phyloP scores from a whole-genome alignment of 2,888 invertebrate genomes.

The Ceramica pisi region DNA sequence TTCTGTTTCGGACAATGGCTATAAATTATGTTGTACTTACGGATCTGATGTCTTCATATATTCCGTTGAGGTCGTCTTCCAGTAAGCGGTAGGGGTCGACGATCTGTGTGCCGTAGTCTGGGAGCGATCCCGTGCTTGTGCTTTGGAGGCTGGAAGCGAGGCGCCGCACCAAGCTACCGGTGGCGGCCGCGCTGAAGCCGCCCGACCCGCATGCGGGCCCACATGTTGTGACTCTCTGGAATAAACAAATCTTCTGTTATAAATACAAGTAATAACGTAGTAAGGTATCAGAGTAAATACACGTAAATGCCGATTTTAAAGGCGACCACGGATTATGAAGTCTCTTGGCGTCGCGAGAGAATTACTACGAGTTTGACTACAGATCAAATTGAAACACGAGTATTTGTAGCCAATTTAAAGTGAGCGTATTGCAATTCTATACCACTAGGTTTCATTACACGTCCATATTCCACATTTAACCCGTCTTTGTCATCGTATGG shows the following conservation, averaged over 20 bases:
- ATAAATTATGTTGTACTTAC: constrained; percentile 85
- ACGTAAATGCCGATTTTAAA: background rate
- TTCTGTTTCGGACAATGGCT: constrained; percentile 15
- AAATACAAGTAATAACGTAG: background rate
- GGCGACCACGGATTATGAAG: background rate
- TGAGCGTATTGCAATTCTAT: background rate
- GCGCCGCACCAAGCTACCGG: constrained; percentile 82
- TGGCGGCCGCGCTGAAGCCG: constrained; percentile 73
- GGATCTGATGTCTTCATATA: constrained; percentile 96
- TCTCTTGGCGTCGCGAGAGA: background rate
- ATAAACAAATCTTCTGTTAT: constrained; percentile 56
- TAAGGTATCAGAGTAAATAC: no score
- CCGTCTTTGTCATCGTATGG: constrained; percentile 13
- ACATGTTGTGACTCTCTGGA: constrained; percentile 87
- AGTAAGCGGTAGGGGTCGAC: constrained; percentile 96
- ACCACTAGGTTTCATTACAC: constrained; percentile 8
- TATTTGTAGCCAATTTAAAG: background rate
- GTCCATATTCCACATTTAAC: constrained; percentile 12
- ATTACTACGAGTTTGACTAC: background rate
- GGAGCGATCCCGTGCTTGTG: constrained; percentile 95
- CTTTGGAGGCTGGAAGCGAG: constrained; percentile 93
- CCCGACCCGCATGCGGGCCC: constrained; percentile 83
- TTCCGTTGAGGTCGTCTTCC: constrained; percentile 96
- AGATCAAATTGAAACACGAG: background rate
- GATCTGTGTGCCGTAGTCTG: constrained; percentile 93